Evolutionary conservation across 30 jellyfish, hydroid and myxozoan genomes (phyloP).

Genomic region (Hydra vulgaris): DNA sequence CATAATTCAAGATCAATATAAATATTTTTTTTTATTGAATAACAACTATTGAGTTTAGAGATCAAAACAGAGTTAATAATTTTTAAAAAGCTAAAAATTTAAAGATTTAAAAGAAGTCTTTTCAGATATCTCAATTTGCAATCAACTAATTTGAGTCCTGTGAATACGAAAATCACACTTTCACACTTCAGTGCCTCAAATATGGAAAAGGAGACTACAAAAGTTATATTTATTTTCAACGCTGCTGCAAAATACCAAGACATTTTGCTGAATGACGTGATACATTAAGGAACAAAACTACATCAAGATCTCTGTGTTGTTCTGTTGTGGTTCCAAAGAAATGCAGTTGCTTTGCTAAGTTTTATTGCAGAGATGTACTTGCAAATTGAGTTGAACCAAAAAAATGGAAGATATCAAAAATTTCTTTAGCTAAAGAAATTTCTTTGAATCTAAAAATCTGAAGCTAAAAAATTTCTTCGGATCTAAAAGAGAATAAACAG

Average conservation of each 20-base stretch:
- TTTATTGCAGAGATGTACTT: conserved; percentile 6
- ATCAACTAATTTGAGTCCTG: too few species aligned
- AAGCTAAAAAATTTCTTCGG: too few species aligned
- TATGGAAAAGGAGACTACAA: not conserved
- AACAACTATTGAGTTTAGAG: too few species aligned
- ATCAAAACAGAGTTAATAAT: too few species aligned
- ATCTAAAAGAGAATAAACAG: not conserved
- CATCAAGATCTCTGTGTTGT: not conserved
- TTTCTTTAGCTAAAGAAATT: not conserved
- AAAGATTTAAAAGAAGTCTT: too few species aligned
- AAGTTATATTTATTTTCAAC: too few species aligned
- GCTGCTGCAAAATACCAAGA: not conserved
- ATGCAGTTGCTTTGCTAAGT: not conserved
- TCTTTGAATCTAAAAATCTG: too few species aligned
- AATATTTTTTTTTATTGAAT: too few species aligned
- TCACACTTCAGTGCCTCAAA: not conserved
- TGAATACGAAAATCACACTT: not conserved
- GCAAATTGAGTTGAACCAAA: not conserved
- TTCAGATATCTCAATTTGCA: too few species aligned
- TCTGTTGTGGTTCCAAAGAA: not conserved
- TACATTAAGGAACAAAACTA: conserved; percentile 12
- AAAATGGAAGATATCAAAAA: not conserved
- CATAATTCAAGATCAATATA: too few species aligned
- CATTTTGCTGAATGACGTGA: not conserved
- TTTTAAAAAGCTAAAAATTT: too few species aligned